Evolutionary conservation across 1,140 invertebrate genomes (phyloP).

Genomic region (Paracyclopina nana): DNA sequence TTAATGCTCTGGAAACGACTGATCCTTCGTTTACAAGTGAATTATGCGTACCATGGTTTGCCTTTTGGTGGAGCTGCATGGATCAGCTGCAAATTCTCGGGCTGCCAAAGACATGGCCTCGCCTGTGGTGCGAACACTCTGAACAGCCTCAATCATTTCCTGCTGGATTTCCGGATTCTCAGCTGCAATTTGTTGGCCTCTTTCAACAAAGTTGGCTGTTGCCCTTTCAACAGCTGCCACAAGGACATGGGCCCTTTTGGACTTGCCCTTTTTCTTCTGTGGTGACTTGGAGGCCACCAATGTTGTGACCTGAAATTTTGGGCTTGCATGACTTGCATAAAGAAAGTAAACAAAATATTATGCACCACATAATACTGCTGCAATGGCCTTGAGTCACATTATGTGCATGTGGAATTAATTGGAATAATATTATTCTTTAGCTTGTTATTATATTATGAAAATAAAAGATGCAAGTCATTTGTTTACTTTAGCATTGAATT

Average conservation of each 20-base stretch:
- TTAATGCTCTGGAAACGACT: too few species aligned
- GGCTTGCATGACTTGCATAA: too few species aligned
- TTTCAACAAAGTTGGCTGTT: slow-evolving; percentile 85
- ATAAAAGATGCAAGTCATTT: too few species aligned
- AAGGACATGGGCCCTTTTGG: slow-evolving; percentile 82
- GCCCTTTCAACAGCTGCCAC: slow-evolving; percentile 91
- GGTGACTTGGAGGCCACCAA: slow-evolving; percentile 91
- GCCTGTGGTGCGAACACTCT: slow-evolving; percentile 75
- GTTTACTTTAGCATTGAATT: too few species aligned
- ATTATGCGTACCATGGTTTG: slow-evolving; percentile 84
- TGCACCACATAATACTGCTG: too few species aligned
- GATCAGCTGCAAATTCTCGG: slow-evolving; percentile 84
- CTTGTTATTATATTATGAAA: too few species aligned
- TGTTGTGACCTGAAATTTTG: slow-evolving; percentile 55
- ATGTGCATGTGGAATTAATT: too few species aligned
- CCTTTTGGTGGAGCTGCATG: slow-evolving; percentile 77
- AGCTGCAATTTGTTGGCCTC: slow-evolving; percentile 84
- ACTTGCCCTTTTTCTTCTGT: slow-evolving; percentile 90
- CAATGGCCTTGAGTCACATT: too few species aligned
- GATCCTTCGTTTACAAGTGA: too few species aligned
- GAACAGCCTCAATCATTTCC: slow-evolving; percentile 87
- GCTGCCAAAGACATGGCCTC: slow-evolving; percentile 80
- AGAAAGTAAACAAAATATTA: too few species aligned
- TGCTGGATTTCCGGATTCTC: slow-evolving; percentile 91
- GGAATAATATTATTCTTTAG: too few species aligned